phyloP scores from a whole-genome alignment of 2,797 vertebrate genomes.

The Schizothorax lantsangensis region DNA sequence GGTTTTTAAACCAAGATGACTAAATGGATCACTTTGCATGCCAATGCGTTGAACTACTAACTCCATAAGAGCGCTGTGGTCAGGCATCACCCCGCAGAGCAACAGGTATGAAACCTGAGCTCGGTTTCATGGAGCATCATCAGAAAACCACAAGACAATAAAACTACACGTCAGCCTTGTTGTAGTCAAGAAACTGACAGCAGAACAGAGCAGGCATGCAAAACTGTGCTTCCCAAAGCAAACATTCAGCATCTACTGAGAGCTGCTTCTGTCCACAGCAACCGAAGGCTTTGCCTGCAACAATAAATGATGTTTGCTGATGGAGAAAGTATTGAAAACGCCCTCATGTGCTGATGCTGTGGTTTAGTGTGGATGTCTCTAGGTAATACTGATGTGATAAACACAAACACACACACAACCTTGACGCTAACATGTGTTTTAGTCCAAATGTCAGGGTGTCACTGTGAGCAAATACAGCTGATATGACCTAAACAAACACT shows the following conservation, averaged over 20 bases:
- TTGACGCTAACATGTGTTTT: not conserved
- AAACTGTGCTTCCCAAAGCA: slow-evolving; percentile 12
- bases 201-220: slow-evolving; percentile 7
- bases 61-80: not conserved
- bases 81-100: not conserved
- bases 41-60: not conserved
- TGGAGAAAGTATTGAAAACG: not conserved
- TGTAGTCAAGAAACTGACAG: slow-evolving; percentile 25
- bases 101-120: slow-evolving; percentile 22
- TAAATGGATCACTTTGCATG: slow-evolving; percentile 30
- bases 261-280: not conserved
- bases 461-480: not conserved
- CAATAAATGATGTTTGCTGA: not conserved
- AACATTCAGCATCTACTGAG: not conserved
- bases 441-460: not conserved
- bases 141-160: slow-evolving; percentile 36
- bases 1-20: slow-evolving; percentile 13
- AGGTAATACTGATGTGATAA: not conserved
- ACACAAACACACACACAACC: not conserved
- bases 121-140: not conserved
- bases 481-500: not conserved
- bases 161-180: slow-evolving; percentile 15
- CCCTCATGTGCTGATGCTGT: not conserved
- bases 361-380: not conserved
- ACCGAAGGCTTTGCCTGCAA: slow-evolving; percentile 5